phyloP scores from a whole-genome alignment of 2,797 vertebrate genomes.

The Parambassis ranga region DNA sequence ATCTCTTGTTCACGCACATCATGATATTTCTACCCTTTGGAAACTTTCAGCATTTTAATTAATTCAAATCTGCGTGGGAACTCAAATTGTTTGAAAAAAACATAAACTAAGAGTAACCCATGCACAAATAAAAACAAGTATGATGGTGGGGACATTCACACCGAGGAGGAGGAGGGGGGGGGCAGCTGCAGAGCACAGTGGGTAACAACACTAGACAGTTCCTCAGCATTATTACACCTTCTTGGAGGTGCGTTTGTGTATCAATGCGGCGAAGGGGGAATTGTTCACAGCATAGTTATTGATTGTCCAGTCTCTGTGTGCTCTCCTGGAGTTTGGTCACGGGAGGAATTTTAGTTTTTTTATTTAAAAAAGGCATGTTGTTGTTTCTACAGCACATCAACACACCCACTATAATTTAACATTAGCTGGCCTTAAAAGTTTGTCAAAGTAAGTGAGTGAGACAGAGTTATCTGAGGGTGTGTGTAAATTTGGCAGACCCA shows the following conservation, averaged over 20 bases:
- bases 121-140: conserved; percentile 24
- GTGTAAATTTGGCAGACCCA: background rate
- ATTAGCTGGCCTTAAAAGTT: background rate
- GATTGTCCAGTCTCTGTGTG: conserved; percentile 59
- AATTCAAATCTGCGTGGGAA: conserved; percentile 35
- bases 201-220: background rate
- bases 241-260: background rate
- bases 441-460: background rate
- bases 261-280: background rate
- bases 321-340: conserved; percentile 7
- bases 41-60: conserved; percentile 58
- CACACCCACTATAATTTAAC: background rate
- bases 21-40: conserved; percentile 43
- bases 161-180: background rate
- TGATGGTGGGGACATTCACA: background rate
- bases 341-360: too few relatives aligned
- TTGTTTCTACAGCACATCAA: background rate
- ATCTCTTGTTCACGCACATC: background rate
- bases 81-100: background rate
- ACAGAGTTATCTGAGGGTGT: background rate
- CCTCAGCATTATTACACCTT: conserved; percentile 25
- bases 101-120: conserved; percentile 35
- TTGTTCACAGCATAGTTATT: conserved; percentile 46
- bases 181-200: conserved; percentile 1
- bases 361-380: background rate